Evolutionary conservation across 2,113 vertebrate species (phyloP), one percentile per base, ranked within the genome.

Genomic region (Copsychus sechellarum): DNA sequence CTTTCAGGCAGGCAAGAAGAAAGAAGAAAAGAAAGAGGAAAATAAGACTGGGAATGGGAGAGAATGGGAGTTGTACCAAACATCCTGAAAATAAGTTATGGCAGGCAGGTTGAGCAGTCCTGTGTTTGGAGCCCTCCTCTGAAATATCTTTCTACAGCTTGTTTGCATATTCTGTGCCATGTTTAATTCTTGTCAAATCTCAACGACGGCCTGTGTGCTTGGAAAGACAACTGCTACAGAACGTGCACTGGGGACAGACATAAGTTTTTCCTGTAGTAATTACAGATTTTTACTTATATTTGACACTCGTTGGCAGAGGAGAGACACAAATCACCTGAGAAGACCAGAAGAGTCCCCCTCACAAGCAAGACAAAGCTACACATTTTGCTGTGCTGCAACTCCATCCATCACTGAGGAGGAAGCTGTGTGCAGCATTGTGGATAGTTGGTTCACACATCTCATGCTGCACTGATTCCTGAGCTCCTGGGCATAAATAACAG

Each of bases 301-400:
- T 85, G 20, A 25, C 23, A 22, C 18, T 79, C 29, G 36, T 0
- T 26, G 40, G 56, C 19, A 48, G 18, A 22, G 22, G 60, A 74
- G 16, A 78, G 42, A 9, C 22, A 43, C 43, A 64, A 88, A 33
- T 1, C 8, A 28, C 22, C 48, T n/a, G 14, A 47, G 7, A 90
- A 31, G 16, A 25, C 16, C 31, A 56, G 78, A 40, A 4, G 48
- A 45, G 28, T 14, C 16, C 7, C 16, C 11, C 24, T 60, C 29
- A 56, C 7, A 56, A 81, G 48, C 1, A 2, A 51, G 29, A 57
- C 18, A 78, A n/a, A n/a, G n/a, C n/a, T n/a, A n/a, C n/a, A 57
- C 1, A 20, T 66, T 84, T 29, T 56, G 36, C 48, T 43, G 48
- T 0, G 0, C 34, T 43, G 48, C 3, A 1, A 19, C 4, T 65